These are phyloP conservation scores for Willisornis vidua DNA, from an alignment of 2,113 vertebrate genomes.

Conservation along the genomic window DNA sequence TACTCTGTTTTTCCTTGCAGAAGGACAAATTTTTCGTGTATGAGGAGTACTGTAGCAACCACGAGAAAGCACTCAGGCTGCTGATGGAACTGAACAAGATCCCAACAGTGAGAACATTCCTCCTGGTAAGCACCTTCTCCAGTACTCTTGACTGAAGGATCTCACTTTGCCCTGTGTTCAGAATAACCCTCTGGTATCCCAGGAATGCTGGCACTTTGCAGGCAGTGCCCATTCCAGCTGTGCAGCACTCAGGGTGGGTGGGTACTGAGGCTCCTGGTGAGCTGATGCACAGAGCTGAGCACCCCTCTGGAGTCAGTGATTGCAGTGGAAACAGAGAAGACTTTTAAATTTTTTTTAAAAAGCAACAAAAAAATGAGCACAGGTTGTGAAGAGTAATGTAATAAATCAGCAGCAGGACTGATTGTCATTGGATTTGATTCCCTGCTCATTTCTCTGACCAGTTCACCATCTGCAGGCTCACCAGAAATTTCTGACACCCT, in stretches of 20 bases:
- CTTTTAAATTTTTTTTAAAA: not conserved
- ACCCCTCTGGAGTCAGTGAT: not conserved
- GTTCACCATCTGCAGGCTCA: not conserved
- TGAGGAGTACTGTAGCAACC: conserved; percentile 97
- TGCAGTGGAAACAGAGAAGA: not conserved
- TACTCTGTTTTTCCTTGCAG: conserved; percentile 76
- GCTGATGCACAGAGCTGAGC: not conserved
- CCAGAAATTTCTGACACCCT: not conserved
- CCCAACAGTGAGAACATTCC: conserved; percentile 89
- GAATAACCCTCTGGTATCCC: not conserved
- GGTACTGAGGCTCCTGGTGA: not conserved
- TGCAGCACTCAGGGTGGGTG: not conserved
- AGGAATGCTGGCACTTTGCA: not conserved
- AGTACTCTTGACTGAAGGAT: not conserved
- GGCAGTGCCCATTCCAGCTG: not conserved
- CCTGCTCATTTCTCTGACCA: not conserved
- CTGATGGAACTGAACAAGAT: conserved; percentile 98
- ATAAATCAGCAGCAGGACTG: not conserved
- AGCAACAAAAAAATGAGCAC: not conserved
- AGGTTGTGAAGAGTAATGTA: not conserved
- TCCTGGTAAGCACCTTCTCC: conserved; percentile 84
- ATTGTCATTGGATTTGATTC: not conserved
- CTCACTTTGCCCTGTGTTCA: not conserved
- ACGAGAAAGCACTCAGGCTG: conserved; percentile 95
- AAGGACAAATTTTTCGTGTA: conserved; percentile 94